Evolutionary conservation across 2,113 vertebrate species (phyloP), one percentile per base, ranked within the genome.

Genomic region (Cathartes aura): DNA sequence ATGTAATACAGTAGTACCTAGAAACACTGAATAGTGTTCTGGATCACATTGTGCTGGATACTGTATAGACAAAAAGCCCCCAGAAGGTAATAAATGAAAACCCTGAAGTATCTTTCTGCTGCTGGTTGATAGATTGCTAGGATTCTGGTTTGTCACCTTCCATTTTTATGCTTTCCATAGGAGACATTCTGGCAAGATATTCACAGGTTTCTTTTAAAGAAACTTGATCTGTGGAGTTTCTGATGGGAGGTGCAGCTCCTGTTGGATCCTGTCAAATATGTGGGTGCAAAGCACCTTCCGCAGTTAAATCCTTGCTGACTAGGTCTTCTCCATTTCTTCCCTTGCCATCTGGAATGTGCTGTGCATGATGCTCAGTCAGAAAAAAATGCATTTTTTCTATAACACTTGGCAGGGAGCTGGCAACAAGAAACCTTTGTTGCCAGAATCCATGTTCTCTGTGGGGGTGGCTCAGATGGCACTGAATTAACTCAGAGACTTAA

Each of bases 381-480:
- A 93, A 89, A 97, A 93, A 93, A 66, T 11, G 9, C 29, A 32
- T 58, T 92, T 92, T 92, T 82, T 82, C 93, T 86, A n/a, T 95
- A 97, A 83, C 83, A 72, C 89, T 98, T 97, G 97, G 93, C 94
- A 96, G 92, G 79, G 89, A 97, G 87, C 91, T 97, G 96, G 96
- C 95, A 95, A 80, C 40, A 86, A 91, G 89, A 93, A 90, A 86
- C 72, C 64, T 85, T 93, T 83, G 70, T 96, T 97, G 94, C 96
- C 95, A 98, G 97, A 97, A 97, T 91, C 59, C 15, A 19, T 90
- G 62, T 94, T 97, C 81, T 84, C 53, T 86, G 90, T 91, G 97
- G 97, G 96, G 85, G 97, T 97, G 98, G 97, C 75, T 98, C 98
- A 98, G 95, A 98, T 98, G 96, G 90, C 83, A 95, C 74, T 80